A percentile compares a stretch with the other conserved stretches of the same genome.
These are phyloP conservation scores for Thaumatotibia leucotreta DNA, from an alignment of 1,140 invertebrate genomes.

Conservation along the genomic window DNA sequence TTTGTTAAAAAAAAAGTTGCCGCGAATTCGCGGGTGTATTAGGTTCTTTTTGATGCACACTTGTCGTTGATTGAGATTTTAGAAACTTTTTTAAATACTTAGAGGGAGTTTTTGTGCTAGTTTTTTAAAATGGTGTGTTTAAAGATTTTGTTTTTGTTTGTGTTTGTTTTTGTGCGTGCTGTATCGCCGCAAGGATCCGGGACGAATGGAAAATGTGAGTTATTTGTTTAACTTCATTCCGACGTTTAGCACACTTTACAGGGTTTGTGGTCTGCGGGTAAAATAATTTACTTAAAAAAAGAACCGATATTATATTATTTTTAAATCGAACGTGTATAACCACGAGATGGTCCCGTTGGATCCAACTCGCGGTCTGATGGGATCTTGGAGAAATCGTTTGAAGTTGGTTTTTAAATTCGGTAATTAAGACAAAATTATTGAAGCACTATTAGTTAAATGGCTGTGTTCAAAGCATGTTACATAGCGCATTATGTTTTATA, in stretches of 20 bases:
- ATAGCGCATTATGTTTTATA: no score
- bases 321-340: no score
- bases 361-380: no score
- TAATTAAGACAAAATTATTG: no score
- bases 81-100: not conserved
- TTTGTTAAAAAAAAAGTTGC: not conserved
- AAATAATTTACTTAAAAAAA: no score
- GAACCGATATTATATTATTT: no score
- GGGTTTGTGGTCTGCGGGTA: no score
- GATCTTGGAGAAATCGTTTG: no score
- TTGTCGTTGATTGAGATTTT: not conserved
- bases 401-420: no score
- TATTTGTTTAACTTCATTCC: not conserved
- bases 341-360: no score
- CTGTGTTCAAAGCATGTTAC: no score
- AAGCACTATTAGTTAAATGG: no score
- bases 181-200: constrained; percentile 45
- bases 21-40: not conserved
- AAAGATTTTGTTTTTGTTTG: constrained; percentile 27
- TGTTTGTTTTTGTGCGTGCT: constrained; percentile 33
- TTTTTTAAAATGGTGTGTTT: not conserved
- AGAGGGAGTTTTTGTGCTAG: not conserved
- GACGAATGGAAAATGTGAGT: constrained; percentile 52
- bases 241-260: not conserved
- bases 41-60: not conserved